These are phyloP conservation scores for Orgyia antiqua DNA, from an alignment of 2,888 invertebrate genomes.

Conservation along the genomic window DNA sequence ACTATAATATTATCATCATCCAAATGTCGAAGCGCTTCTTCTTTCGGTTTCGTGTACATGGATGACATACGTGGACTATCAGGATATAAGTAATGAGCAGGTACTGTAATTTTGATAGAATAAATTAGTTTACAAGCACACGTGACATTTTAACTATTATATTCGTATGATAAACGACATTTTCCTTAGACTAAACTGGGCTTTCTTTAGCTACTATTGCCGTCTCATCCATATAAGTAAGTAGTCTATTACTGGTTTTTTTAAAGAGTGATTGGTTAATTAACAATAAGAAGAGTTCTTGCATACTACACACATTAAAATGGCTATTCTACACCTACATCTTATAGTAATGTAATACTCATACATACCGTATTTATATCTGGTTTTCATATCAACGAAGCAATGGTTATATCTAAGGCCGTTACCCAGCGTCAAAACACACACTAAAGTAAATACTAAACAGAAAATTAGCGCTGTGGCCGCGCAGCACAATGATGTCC, in stretches of 20 bases:
- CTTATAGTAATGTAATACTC: too few species aligned
- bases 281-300: too few species aligned
- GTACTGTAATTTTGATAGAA: slow-evolving; percentile 10
- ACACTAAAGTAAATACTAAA: not conserved
- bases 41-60: not conserved
- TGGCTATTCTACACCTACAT: too few species aligned
- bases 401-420: slow-evolving; percentile 6
- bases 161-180: not conserved
- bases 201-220: too few species aligned
- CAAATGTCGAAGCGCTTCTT: not conserved
- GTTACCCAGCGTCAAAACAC: slow-evolving; percentile 1
- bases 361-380: slow-evolving; percentile 3
- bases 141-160: not conserved
- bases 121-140: not conserved
- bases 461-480: slow-evolving; percentile 2
- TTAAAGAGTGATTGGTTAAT: too few species aligned
- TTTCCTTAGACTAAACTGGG: not conserved
- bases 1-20: not conserved
- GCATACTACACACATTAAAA: too few species aligned
- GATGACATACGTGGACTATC: slow-evolving; percentile 5
- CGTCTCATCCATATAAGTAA: too few species aligned
- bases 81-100: slow-evolving; percentile 5
- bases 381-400: slow-evolving; percentile 1
- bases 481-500: not conserved
- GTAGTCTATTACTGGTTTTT: too few species aligned